Evolutionary conservation across 1,140 invertebrate species (phyloP).

Genomic region (Sipha flava): DNA sequence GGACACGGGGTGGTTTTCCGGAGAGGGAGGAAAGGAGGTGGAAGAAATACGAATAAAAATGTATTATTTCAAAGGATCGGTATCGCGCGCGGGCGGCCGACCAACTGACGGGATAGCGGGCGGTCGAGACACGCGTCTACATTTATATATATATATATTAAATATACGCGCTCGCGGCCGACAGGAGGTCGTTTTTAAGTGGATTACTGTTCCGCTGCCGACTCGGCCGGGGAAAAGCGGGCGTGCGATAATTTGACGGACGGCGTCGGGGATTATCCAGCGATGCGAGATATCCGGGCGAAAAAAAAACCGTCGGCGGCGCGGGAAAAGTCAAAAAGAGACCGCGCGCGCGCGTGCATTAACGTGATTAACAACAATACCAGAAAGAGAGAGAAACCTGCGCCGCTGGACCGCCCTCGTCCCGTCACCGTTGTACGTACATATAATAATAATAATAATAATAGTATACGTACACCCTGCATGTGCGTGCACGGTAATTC

Average conservation of each 20-base stretch:
- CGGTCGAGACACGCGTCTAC: background rate
- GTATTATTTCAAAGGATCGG: background rate
- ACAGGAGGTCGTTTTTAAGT: conserved; percentile 30
- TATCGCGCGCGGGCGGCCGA: background rate
- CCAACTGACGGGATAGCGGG: too few relatives aligned
- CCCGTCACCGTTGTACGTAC: too few relatives aligned
- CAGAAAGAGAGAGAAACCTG: background rate
- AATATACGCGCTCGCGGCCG: background rate
- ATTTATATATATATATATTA: too few relatives aligned
- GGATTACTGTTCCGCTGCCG: conserved; percentile 22
- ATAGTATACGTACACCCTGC: background rate
- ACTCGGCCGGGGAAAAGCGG: background rate
- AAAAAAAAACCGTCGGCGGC: background rate
- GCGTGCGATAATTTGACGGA: conserved; percentile 29
- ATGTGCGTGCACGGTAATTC: background rate
- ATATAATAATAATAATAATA: background rate
- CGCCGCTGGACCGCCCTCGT: background rate
- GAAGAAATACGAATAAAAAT: background rate
- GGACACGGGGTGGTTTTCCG: background rate
- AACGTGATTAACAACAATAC: conserved; percentile 26
- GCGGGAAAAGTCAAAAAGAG: conserved; percentile 27
- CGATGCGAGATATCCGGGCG: conserved; percentile 26
- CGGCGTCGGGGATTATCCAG: conserved; percentile 27
- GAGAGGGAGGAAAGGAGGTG: background rate
- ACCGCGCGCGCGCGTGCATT: conserved; percentile 3